Percentiles rank a stretch among this genome's conserved stretches.
These are phyloP conservation scores for Oryctes rhinoceros DNA, from an alignment of 1,140 invertebrate genomes.

Conservation along the genomic window DNA sequence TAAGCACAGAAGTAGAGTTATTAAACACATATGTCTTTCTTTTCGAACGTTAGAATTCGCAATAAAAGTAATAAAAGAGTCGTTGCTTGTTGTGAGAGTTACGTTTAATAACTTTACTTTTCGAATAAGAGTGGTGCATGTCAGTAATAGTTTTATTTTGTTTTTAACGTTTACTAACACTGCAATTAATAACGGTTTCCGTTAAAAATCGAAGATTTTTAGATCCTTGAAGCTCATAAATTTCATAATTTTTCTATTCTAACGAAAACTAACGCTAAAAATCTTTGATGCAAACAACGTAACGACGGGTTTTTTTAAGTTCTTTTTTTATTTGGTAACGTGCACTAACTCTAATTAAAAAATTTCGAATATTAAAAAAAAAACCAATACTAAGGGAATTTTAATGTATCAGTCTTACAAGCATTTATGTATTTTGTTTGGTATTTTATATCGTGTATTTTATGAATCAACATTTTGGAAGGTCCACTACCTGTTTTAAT, in stretches of 20 bases:
- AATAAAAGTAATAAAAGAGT: background rate
- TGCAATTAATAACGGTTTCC: background rate
- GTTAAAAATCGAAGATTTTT: constrained; percentile 24
- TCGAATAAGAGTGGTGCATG: constrained; percentile 32
- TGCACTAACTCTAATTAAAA: constrained; percentile 7
- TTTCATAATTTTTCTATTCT: background rate
- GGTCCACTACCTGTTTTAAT: constrained; percentile 3
- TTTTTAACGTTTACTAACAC: constrained; percentile 29
- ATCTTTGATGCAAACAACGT: background rate
- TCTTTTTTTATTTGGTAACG: constrained; percentile 9
- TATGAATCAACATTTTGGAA: constrained; percentile 34
- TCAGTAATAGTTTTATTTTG: constrained; percentile 23
- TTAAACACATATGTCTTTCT: constrained; percentile 3
- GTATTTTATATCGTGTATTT: constrained; percentile 29
- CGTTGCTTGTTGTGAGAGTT: background rate
- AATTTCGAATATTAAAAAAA: background rate
- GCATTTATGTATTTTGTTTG: constrained; percentile 24
- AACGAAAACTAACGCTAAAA: background rate
- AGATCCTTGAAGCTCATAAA: background rate
- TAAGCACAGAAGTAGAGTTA: constrained; percentile 7
- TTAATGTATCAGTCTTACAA: constrained; percentile 17
- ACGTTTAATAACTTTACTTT: constrained; percentile 36
- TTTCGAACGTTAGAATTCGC: background rate
- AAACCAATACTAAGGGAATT: background rate
- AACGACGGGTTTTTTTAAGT: constrained; percentile 15